phyloP scores from a whole-genome alignment of 2,113 vertebrate genomes.

The Grantiella picta region DNA sequence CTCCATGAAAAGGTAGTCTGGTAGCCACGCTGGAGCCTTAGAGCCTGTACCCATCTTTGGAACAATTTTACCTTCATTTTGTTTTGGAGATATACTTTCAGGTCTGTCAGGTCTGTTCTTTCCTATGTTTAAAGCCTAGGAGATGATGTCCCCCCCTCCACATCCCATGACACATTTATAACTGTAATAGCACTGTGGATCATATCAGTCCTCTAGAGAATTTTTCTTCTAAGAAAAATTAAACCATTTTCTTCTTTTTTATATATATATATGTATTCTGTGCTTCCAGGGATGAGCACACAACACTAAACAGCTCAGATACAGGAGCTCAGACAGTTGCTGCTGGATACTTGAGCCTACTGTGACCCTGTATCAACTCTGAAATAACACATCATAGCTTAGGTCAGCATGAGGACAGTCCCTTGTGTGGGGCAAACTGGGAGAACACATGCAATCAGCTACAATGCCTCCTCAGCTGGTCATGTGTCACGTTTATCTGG shows the following conservation, averaged over 20 bases:
- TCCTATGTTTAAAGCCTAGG: not conserved
- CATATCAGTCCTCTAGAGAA: not conserved
- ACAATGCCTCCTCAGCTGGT: not conserved
- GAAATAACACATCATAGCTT: not conserved
- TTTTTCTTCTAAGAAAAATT: not conserved
- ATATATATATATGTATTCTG: too few relatives aligned
- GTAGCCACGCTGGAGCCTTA: not conserved
- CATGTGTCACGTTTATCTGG: not conserved
- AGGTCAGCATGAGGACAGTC: not conserved
- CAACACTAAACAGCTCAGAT: not conserved
- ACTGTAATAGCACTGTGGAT: not conserved
- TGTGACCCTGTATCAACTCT: not conserved
- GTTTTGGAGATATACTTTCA: not conserved
- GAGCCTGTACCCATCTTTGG: not conserved
- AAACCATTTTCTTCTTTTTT: not conserved
- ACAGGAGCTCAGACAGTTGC: not conserved
- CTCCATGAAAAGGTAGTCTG: not conserved
- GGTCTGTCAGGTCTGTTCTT: rapidly evolving
- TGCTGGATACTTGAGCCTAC: not conserved
- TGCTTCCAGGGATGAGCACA: not conserved
- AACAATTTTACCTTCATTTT: not conserved
- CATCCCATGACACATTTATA: not conserved
- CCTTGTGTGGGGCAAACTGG: not conserved
- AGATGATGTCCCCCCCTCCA: not conserved
- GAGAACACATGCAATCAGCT: not conserved